Evolutionary conservation across 2,113 vertebrate genomes (phyloP), one percentile per base, ranked within the genome.

Genomic region (Sceloporus undulatus): DNA sequence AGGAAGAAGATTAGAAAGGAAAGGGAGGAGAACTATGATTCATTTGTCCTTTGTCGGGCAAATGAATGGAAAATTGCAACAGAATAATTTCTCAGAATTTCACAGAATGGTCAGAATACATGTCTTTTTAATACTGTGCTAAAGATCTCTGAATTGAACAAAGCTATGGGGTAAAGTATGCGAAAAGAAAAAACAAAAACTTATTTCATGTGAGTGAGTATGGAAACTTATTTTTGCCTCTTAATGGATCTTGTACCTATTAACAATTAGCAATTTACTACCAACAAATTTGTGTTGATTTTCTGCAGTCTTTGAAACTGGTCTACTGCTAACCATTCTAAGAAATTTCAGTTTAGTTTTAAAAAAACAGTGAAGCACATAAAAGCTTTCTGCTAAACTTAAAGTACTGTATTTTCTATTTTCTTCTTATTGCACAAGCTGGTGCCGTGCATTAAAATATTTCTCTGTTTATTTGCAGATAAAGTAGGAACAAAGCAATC

Each of bases 401-500:
- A 54, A 74, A 52, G 25, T 73, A 29, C 54, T 42, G 27, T 82
- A 40, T 66, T 54, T 77, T 40, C 21, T 82, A 48, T 62, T 40
- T 68, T 65, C 23, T 48, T 54, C 40, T 75, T 75, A n/a, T 48
- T 87, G 42, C 56, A 68, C 38, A 70, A 77, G 40, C 18, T 75
- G 59, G 68, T 68, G 59, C 29, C n/a, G 54, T 27, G 27, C 59
- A 77, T 29, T 65, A 27, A 83, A 27, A 74, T n/a, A 88, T 88
- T 54, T 75, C 40, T 66, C 82, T 38, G 76, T 87, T 54, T 76
- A 82, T 82, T 75, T 87, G 56, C 19, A 48, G 29, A 38, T 52
- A 40, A 56, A 76, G 71, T 0, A 4, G 62, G 82, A 76, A 83
- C 79, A 88, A 87, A 59, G 79, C 79, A 80, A 38, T 79, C 16